These are phyloP conservation scores for Ceyx cyanopectus DNA, from an alignment of 2,113 vertebrate genomes.

Conservation along the genomic window DNA sequence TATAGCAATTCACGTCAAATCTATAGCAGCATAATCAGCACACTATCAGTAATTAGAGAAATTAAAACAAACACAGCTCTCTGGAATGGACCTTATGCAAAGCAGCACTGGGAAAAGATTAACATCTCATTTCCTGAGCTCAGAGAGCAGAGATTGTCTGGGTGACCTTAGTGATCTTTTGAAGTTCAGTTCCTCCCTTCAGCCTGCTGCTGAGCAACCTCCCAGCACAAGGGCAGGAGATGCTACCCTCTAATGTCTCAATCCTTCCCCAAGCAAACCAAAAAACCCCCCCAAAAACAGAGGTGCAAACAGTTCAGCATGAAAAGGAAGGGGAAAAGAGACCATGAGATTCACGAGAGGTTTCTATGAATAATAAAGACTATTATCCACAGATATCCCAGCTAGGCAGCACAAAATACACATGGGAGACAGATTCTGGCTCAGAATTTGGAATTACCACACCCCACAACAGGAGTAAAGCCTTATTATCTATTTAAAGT, in stretches of 20 bases:
- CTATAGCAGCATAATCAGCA: constrained; percentile 59
- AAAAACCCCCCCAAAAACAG: not conserved
- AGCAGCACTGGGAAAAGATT: constrained; percentile 53
- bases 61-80: constrained; percentile 61
- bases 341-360: not conserved
- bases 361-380: not conserved
- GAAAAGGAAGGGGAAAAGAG: not conserved
- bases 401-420: not conserved
- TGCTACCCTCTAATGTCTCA: not conserved
- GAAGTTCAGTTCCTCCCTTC: constrained; percentile 34
- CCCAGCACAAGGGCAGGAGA: not conserved
- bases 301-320: not conserved
- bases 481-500: not conserved
- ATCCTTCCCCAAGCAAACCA: not conserved
- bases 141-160: constrained; percentile 43
- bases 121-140: constrained; percentile 62
- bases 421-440: not conserved
- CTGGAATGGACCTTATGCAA: constrained; percentile 70
- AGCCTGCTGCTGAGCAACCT: not conserved
- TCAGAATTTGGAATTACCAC: not conserved
- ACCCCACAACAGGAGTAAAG: not conserved
- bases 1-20: constrained; percentile 56
- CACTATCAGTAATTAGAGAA: constrained; percentile 62
- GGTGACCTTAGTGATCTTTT: constrained; percentile 40
- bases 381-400: not conserved